Evolutionary conservation across 2,888 invertebrate genomes (phyloP).

Genomic region (Sminthurides aquaticus): DNA sequence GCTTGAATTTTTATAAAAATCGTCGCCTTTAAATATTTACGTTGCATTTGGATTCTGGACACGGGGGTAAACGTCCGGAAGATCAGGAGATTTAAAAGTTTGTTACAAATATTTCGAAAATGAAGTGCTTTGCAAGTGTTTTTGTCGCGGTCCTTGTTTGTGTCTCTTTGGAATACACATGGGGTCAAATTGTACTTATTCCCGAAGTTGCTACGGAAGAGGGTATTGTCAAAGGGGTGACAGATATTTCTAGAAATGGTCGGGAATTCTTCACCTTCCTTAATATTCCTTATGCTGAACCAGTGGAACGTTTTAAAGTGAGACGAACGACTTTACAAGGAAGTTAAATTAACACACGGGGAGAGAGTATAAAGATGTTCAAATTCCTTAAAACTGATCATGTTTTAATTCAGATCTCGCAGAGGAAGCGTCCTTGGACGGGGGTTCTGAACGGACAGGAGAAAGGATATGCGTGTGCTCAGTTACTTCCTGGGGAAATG

Average conservation of each 20-base stretch:
- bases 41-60: too few species aligned
- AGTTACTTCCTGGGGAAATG: not conserved
- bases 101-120: too few species aligned
- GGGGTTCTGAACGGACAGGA: not conserved
- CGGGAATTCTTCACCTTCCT: not conserved
- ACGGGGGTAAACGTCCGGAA: too few species aligned
- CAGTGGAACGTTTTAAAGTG: not conserved
- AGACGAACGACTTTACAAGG: too few species aligned
- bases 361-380: too few species aligned
- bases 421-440: not conserved
- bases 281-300: not conserved
- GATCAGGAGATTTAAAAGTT: too few species aligned
- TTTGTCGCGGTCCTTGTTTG: too few species aligned
- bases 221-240: not conserved
- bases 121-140: too few species aligned
- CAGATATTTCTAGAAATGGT: not conserved
- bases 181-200: not conserved
- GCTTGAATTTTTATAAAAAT: too few species aligned
- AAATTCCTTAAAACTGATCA: too few species aligned
- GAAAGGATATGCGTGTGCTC: not conserved
- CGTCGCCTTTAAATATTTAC: too few species aligned
- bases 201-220: conserved; percentile 1
- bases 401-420: not conserved
- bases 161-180: not conserved
- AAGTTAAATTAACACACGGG: too few species aligned